phyloP scores from a whole-genome alignment of 2,888 invertebrate genomes.

The Eupithecia subumbrata region DNA sequence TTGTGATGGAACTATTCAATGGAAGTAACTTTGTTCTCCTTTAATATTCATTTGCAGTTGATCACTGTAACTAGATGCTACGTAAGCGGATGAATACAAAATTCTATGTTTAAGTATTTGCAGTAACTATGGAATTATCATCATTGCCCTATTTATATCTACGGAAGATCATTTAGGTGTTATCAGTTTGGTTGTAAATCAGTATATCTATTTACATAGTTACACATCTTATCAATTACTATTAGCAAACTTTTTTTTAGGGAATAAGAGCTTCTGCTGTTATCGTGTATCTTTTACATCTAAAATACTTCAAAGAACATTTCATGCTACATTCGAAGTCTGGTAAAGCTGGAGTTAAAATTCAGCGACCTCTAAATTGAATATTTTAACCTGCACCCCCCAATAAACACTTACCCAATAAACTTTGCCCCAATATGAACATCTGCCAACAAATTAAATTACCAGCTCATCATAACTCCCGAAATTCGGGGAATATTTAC shows the following conservation, averaged over 20 bases:
- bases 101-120: background rate
- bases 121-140: background rate
- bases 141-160: background rate
- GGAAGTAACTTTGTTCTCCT: background rate
- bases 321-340: background rate
- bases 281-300: background rate
- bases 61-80: background rate
- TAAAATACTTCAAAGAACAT: background rate
- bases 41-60: slow-evolving; percentile 4
- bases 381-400: slow-evolving; percentile 3
- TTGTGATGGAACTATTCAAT: slow-evolving; percentile 13
- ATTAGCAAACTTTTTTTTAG: background rate
- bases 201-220: background rate
- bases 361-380: background rate
- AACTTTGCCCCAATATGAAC: slow-evolving; percentile 15
- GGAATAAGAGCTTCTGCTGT: background rate
- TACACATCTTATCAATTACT: background rate
- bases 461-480: slow-evolving; percentile 27
- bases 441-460: slow-evolving; percentile 33
- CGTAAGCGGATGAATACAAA: background rate
- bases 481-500: slow-evolving; percentile 33
- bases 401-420: slow-evolving; percentile 8
- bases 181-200: background rate
- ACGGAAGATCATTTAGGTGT: background rate
- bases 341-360: background rate